Percentiles rank a stretch among this genome's conserved stretches.
phyloP scores from a whole-genome alignment of 92 coral and sea anemone species.

The Umimayanthus kanabou region DNA sequence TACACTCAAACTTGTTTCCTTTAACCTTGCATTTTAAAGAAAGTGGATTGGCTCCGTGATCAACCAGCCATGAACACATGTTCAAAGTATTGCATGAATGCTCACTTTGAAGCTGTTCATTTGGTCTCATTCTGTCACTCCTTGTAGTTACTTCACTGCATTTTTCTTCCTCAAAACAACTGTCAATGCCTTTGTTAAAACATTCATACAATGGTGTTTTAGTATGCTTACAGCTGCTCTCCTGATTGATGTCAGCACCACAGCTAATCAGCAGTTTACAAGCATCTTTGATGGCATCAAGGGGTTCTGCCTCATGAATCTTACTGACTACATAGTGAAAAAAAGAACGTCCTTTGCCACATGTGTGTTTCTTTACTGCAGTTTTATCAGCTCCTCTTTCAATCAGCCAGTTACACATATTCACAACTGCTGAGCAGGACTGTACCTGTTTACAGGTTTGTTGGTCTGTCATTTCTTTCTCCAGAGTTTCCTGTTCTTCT shows the following conservation, averaged over 20 bases:
- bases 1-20: background rate
- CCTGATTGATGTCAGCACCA: slow-evolving; percentile 10
- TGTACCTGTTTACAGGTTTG: background rate
- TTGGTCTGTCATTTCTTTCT: background rate
- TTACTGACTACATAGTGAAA: background rate
- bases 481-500: background rate
- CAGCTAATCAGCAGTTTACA: slow-evolving; percentile 7
- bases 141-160: background rate
- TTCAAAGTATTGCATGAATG: background rate
- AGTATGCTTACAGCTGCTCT: background rate
- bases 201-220: background rate
- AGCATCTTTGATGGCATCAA: slow-evolving; percentile 20
- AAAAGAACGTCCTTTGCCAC: background rate
- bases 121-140: background rate
- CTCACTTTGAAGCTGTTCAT: background rate
- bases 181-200: background rate
- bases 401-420: slow-evolving; percentile 6
- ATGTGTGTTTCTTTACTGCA: background rate
- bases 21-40: background rate
- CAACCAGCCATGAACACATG: slow-evolving; percentile 21
- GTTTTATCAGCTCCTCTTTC: slow-evolving; percentile 5
- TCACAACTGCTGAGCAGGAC: background rate
- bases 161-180: background rate
- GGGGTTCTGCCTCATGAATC: background rate
- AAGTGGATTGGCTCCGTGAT: background rate